Evolutionary conservation across 1,140 invertebrate genomes (phyloP).

Genomic region (Eumaeus atala): DNA sequence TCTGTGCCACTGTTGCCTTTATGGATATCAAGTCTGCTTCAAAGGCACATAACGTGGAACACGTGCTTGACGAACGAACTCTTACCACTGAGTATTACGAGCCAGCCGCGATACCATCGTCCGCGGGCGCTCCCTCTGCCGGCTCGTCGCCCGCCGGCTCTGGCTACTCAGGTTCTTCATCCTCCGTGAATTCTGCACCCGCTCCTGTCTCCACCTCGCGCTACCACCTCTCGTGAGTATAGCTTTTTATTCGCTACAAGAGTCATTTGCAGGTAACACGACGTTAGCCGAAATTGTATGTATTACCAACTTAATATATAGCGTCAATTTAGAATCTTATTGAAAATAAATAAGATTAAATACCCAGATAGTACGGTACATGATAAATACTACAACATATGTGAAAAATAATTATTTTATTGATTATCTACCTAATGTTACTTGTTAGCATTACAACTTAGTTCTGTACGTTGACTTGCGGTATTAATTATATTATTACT

Average conservation of each 20-base stretch:
- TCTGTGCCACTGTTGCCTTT: conserved; percentile 93
- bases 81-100: conserved; percentile 96
- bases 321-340: too few species aligned
- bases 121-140: conserved; percentile 69
- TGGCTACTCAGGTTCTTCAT: conserved; percentile 76
- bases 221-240: conserved; percentile 68
- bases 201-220: conserved; percentile 66
- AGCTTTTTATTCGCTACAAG: conserved; percentile 27
- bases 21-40: conserved; percentile 97
- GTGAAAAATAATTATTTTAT: too few species aligned
- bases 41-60: conserved; percentile 92
- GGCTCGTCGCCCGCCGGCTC: conserved; percentile 75
- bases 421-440: too few species aligned
- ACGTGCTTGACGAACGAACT: conserved; percentile 88
- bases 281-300: too few species aligned
- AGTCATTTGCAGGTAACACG: conserved; percentile 28
- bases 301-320: too few species aligned
- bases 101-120: conserved; percentile 82
- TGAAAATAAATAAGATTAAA: too few species aligned
- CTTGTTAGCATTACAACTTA: too few species aligned
- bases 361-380: too few species aligned
- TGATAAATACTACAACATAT: too few species aligned
- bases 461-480: too few species aligned
- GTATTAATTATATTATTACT: too few species aligned
- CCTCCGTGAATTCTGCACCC: conserved; percentile 75